Percentiles rank a stretch among this genome's conserved stretches.
Evolutionary conservation across 2,113 vertebrate genomes (phyloP).

Genomic region (Tyrannus savana): DNA sequence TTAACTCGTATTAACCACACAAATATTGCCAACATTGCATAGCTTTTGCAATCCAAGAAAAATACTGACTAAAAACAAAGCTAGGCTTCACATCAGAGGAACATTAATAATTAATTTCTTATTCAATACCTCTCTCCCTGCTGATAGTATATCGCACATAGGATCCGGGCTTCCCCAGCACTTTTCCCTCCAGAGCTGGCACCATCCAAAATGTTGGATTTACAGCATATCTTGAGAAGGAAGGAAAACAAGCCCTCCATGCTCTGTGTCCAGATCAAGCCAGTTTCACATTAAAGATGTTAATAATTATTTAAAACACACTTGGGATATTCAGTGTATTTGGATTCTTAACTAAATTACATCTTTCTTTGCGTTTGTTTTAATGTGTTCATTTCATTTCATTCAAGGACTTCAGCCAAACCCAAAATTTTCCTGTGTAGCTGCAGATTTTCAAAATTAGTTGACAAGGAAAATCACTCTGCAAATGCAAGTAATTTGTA

Average conservation of each 20-base stretch:
- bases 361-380: not conserved
- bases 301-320: not conserved
- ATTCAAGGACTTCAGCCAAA: not conserved
- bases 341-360: not conserved
- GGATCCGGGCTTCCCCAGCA: not conserved
- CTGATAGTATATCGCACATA: not conserved
- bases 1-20: not conserved
- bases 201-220: not conserved
- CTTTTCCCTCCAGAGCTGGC: not conserved
- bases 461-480: not conserved
- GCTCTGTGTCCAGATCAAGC: not conserved
- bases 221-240: not conserved
- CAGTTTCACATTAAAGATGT: not conserved
- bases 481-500: not conserved
- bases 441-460: not conserved
- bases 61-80: not conserved
- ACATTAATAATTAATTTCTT: not conserved
- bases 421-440: not conserved
- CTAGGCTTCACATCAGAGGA: not conserved
- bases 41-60: not conserved
- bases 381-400: not conserved
- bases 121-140: not conserved
- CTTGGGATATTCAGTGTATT: not conserved
- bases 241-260: not conserved
- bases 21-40: not conserved